Conservation (phyloP, 2,797 vertebrate genomes). For the Pseudopleuronectes americanus region DNA sequence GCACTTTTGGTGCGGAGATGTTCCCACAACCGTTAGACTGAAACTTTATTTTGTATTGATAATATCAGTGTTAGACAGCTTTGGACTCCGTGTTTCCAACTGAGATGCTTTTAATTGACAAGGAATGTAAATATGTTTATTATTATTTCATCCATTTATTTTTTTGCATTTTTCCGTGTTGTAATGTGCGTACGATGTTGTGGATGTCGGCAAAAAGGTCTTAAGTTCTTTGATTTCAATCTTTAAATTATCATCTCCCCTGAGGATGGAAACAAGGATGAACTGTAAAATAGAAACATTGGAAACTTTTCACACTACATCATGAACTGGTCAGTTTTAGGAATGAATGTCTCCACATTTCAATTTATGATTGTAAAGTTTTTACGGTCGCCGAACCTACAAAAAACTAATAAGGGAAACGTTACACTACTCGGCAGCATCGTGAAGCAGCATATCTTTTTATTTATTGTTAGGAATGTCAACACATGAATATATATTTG, state of each 20-base stretch:
- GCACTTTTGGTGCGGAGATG: constrained; percentile 31
- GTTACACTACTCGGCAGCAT: constrained; percentile 7
- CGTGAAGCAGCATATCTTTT: constrained; percentile 29
- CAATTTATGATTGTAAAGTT: constrained; percentile 6
- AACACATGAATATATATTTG: constrained; percentile 21
- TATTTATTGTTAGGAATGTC: constrained; percentile 45
- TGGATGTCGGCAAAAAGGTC: neutral
- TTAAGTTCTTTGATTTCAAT: constrained; percentile 35
- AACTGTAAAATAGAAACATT: constrained; percentile 1
- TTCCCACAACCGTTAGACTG: constrained; percentile 5
- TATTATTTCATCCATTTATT: constrained; percentile 22
- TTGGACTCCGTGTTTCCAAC: constrained; percentile 13
- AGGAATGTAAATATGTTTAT: constrained; percentile 59
- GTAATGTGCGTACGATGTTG: neutral
- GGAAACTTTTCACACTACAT: constrained; percentile 25
- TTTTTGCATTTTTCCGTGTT: constrained; percentile 29
- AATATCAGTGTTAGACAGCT: constrained; percentile 63
- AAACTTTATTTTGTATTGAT: constrained; percentile 32
- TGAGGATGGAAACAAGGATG: constrained; percentile 10
- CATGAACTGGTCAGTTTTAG: constrained; percentile 6
- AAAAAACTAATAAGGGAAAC: neutral
- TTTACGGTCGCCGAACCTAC: constrained; percentile 15
- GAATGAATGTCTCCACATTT: constrained; percentile 28
- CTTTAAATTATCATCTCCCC: too few relatives aligned
- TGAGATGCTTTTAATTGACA: constrained; percentile 45